phyloP scores from a whole-genome alignment of 2,888 invertebrate species.

The Parapristionchus giblindavisi region DNA sequence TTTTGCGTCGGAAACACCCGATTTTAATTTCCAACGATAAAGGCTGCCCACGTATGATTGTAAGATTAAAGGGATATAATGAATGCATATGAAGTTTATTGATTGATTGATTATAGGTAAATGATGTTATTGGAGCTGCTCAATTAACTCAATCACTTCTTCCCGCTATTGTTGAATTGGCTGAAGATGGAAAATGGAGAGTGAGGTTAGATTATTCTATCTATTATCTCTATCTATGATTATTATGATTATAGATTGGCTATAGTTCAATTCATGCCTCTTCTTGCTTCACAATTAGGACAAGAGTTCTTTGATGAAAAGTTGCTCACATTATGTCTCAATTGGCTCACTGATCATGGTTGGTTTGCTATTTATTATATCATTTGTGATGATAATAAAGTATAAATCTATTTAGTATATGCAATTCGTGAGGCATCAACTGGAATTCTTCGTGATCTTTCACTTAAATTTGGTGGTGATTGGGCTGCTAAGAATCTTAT shows the following conservation, averaged over 20 bases:
- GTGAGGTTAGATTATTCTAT: slow-evolving; percentile 73
- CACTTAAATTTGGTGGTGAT: slow-evolving; percentile 95
- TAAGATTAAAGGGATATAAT: background rate
- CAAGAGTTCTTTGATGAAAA: slow-evolving; percentile 97
- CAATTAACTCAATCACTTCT: slow-evolving; percentile 91
- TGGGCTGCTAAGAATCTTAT: slow-evolving; percentile 98
- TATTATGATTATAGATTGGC: slow-evolving; percentile 78
- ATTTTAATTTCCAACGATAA: too few species aligned
- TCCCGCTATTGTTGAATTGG: slow-evolving; percentile 96
- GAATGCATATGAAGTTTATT: background rate
- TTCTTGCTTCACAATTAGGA: slow-evolving; percentile 90
- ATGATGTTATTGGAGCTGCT: slow-evolving; percentile 73
- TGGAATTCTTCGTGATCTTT: slow-evolving; percentile 90
- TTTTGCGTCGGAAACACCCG: too few species aligned
- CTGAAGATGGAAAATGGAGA: slow-evolving; percentile 98
- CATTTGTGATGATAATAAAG: background rate
- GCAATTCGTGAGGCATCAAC: slow-evolving; percentile 99
- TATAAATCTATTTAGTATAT: slow-evolving; percentile 76
- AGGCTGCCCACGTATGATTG: background rate
- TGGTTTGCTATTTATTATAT: background rate
- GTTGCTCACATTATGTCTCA: slow-evolving; percentile 94
- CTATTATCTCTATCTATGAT: background rate
- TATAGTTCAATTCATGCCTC: slow-evolving; percentile 92
- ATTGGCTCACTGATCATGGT: slow-evolving; percentile 94
- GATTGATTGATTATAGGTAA: slow-evolving; percentile 59